Evolutionary conservation across 1,140 invertebrate species (phyloP).

Genomic region (Plodia interpunctella): DNA sequence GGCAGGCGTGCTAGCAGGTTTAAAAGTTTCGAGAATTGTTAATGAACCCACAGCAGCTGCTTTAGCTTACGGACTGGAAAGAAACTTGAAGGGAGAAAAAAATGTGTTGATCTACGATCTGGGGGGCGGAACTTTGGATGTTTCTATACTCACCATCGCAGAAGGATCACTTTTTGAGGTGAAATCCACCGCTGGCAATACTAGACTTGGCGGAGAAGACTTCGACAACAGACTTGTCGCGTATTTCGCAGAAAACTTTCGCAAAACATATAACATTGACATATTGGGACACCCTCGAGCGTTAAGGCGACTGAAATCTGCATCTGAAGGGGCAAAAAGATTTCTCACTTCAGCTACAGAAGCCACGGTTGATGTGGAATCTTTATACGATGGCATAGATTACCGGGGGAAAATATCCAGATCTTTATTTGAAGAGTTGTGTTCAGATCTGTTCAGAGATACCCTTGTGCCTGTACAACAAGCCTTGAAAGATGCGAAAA

Average conservation of each 20-base stretch:
- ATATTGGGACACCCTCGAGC: slow-evolving; percentile 67
- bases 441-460: slow-evolving; percentile 72
- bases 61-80: slow-evolving; percentile 83
- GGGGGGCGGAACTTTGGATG: slow-evolving; percentile 84
- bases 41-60: slow-evolving; percentile 87
- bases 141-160: slow-evolving; percentile 86
- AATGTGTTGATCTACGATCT: slow-evolving; percentile 81
- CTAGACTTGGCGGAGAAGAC: slow-evolving; percentile 84
- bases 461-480: slow-evolving; percentile 59
- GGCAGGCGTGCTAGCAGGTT: slow-evolving; percentile 80
- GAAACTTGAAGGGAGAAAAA: slow-evolving; percentile 80
- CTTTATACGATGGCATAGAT: slow-evolving; percentile 79
- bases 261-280: slow-evolving; percentile 74
- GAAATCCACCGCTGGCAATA: slow-evolving; percentile 81
- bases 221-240: slow-evolving; percentile 87
- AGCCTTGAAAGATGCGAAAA: slow-evolving; percentile 79
- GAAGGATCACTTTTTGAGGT: slow-evolving; percentile 84
- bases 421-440: slow-evolving; percentile 70
- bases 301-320: slow-evolving; percentile 84
- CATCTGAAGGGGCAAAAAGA: slow-evolving; percentile 89
- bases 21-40: slow-evolving; percentile 84
- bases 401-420: slow-evolving; percentile 53
- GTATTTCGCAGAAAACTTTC: slow-evolving; percentile 77
- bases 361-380: slow-evolving; percentile 86
- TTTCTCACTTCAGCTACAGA: slow-evolving; percentile 87